A percentile compares a stretch with the other conserved stretches of the same genome.
Evolutionary conservation across 2,113 vertebrate genomes (phyloP).

Genomic region (Ageneiosus marmoratus): DNA sequence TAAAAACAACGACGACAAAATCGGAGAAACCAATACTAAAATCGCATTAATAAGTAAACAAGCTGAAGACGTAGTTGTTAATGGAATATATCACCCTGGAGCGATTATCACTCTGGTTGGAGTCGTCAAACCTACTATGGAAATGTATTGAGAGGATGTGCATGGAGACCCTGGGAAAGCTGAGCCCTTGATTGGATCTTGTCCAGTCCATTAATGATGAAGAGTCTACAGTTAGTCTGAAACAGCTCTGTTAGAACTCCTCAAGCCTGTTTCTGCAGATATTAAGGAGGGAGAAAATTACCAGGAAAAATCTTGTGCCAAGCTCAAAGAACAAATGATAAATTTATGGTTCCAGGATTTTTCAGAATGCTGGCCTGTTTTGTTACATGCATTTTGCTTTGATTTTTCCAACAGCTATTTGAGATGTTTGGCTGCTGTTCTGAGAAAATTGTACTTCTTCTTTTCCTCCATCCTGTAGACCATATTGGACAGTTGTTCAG

Average conservation of each 20-base stretch:
- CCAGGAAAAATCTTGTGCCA: constrained; percentile 64
- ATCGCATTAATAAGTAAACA: constrained; percentile 33
- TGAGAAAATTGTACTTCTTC: constrained; percentile 43
- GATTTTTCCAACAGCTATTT: constrained; percentile 40
- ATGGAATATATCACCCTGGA: constrained; percentile 8
- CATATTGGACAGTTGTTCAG: constrained; percentile 45
- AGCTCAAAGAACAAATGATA: constrained; percentile 39
- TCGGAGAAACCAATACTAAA: constrained; percentile 19
- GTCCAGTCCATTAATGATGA: constrained; percentile 34
- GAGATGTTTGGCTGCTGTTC: constrained; percentile 37
- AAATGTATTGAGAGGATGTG: constrained; percentile 40
- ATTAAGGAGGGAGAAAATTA: constrained; percentile 16
- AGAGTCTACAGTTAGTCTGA: constrained; percentile 41
- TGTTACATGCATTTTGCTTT: constrained; percentile 33
- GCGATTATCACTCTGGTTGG: constrained; percentile 34
- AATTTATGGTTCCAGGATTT: constrained; percentile 22
- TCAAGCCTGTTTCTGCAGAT: constrained; percentile 42
- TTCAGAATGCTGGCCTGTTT: constrained; percentile 40
- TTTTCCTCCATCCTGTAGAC: constrained; percentile 40
- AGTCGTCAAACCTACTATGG: constrained; percentile 40
- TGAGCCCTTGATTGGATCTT: constrained; percentile 39
- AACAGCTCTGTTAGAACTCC: constrained; percentile 39
- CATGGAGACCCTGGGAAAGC: constrained; percentile 49
- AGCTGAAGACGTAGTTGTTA: constrained; percentile 14
- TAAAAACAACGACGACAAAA: constrained; percentile 33